Percentiles rank a stretch among this genome's conserved stretches.
Evolutionary conservation across 2,113 vertebrate genomes (phyloP).

Genomic region (Nerophis lumbriciformis): DNA sequence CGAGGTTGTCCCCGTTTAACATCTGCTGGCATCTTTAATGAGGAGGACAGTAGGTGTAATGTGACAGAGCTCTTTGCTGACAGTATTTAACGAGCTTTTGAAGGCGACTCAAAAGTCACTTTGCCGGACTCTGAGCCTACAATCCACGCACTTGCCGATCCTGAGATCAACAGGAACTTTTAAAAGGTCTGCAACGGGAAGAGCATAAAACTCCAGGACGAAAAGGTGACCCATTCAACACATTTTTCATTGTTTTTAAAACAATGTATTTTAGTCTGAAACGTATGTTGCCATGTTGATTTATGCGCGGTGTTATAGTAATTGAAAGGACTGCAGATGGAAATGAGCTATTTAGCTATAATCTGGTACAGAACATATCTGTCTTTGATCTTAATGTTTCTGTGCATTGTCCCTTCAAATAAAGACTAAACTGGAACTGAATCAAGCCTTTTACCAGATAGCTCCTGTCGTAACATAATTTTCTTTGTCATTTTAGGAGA

Average conservation of each 20-base stretch:
- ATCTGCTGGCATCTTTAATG: neutral
- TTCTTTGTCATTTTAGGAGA: neutral
- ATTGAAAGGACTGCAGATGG: too few relatives aligned
- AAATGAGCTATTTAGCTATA: too few relatives aligned
- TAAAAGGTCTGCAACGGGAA: conserved; percentile 2
- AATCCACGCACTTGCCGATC: conserved; percentile 1
- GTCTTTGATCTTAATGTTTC: neutral
- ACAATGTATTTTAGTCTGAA: too few relatives aligned
- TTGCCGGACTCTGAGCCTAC: neutral
- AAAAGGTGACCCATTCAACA: conserved; percentile 8
- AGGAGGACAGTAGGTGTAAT: neutral
- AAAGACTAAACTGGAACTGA: too few relatives aligned
- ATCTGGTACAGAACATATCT: too few relatives aligned
- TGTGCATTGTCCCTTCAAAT: neutral
- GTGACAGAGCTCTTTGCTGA: neutral
- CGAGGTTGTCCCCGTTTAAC: neutral
- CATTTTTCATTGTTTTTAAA: neutral
- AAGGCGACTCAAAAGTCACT: neutral
- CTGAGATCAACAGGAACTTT: neutral
- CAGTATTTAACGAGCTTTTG: neutral
- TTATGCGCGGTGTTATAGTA: neutral
- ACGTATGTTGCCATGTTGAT: neutral
- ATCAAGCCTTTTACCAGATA: too few relatives aligned
- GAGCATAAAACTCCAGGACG: neutral
- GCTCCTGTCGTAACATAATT: neutral